Evolutionary conservation across 2,888 invertebrate genomes (phyloP).

Genomic region (Colostygia pectinataria): DNA sequence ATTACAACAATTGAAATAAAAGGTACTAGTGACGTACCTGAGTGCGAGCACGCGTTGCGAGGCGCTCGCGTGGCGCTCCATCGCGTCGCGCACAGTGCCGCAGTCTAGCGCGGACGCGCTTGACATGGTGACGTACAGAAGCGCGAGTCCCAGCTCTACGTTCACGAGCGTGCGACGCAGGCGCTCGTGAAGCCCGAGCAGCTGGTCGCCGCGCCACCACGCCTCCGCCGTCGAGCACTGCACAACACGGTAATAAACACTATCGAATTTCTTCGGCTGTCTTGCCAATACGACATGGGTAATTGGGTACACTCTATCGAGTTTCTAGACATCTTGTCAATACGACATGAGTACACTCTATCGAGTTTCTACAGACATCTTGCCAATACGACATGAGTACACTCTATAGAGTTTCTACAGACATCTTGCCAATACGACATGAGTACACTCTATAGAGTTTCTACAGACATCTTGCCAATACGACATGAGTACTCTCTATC

Average conservation of each 20-base stretch:
- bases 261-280: no score
- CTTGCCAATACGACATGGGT: no score
- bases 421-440: not conserved
- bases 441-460: no score
- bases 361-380: no score
- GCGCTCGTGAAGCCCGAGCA: conserved; percentile 52
- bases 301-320: no score
- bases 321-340: not conserved
- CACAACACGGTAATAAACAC: not conserved
- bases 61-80: conserved; percentile 58
- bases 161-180: conserved; percentile 52
- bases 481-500: no score
- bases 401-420: no score
- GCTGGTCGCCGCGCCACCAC: conserved; percentile 45
- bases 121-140: conserved; percentile 83
- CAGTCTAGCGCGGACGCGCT: conserved; percentile 82
- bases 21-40: conserved; percentile 41
- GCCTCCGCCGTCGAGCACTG: conserved; percentile 3
- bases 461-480: not conserved
- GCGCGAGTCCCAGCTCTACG: conserved; percentile 82
- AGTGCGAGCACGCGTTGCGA: conserved; percentile 51
- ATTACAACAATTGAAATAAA: not conserved
- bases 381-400: no score
- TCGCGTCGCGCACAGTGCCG: conserved; percentile 60
- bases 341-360: no score